These are phyloP conservation scores for Sylvilagus floridanus DNA, from an alignment of 2,797 vertebrate genomes.

Conservation along the genomic window DNA sequence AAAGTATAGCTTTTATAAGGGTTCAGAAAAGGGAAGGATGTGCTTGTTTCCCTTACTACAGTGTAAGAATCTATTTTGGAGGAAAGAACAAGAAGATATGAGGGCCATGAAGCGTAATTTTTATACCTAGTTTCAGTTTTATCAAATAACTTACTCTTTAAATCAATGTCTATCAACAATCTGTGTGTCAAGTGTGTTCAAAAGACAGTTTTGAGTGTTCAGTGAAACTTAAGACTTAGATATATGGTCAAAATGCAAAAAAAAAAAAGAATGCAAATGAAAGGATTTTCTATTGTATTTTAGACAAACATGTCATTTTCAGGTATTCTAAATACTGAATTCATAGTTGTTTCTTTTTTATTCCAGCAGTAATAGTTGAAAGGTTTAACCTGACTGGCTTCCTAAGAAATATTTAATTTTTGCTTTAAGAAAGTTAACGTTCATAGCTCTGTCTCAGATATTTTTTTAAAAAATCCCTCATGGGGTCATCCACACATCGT, in stretches of 20 bases:
- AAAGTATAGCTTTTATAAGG: slow-evolving; percentile 66
- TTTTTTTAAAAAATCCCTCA: slow-evolving; percentile 69
- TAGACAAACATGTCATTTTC: slow-evolving; percentile 87
- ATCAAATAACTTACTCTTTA: slow-evolving; percentile 81
- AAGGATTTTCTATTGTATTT: slow-evolving; percentile 89
- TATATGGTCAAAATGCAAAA: slow-evolving; percentile 80
- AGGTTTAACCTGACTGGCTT: slow-evolving; percentile 80
- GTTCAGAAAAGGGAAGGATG: slow-evolving; percentile 75
- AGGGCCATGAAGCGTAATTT: slow-evolving; percentile 77
- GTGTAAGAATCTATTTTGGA: slow-evolving; percentile 79
- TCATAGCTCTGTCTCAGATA: slow-evolving; percentile 79
- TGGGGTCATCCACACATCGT: neutral
- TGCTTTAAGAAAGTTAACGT: slow-evolving; percentile 74
- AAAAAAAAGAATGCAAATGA: slow-evolving; percentile 50
- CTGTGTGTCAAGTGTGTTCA: slow-evolving; percentile 84
- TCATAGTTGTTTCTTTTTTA: slow-evolving; percentile 81
- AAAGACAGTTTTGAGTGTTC: slow-evolving; percentile 82
- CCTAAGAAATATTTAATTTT: slow-evolving; percentile 83
- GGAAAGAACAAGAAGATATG: slow-evolving; percentile 75
- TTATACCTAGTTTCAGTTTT: slow-evolving; percentile 80
- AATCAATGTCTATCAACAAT: slow-evolving; percentile 82
- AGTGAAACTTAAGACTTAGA: slow-evolving; percentile 84
- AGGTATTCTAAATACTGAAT: slow-evolving; percentile 88
- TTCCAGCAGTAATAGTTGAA: slow-evolving; percentile 80
- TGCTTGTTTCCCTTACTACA: slow-evolving; percentile 59